These are phyloP conservation scores for Bimastos eiseni DNA, from an alignment of 2,888 invertebrate genomes.

Conservation along the genomic window DNA sequence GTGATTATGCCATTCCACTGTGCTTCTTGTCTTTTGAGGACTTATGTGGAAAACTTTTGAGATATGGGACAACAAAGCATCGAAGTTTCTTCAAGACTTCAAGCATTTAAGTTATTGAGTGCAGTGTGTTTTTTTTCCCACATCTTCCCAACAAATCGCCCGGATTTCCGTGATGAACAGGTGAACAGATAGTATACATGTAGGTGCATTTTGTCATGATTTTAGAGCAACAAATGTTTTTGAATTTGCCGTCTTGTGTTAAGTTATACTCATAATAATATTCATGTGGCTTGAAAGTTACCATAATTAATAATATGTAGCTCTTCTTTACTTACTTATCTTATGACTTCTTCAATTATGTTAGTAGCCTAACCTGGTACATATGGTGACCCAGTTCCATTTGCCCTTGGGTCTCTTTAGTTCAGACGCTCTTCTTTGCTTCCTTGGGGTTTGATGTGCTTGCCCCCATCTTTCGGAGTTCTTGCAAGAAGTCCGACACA, in stretches of 20 bases:
- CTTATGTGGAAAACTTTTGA: background rate
- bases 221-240: too few species aligned
- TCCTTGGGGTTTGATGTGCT: background rate
- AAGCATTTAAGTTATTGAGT: background rate
- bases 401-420: background rate
- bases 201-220: too few species aligned
- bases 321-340: too few species aligned
- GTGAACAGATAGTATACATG: background rate
- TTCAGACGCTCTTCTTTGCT: background rate
- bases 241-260: too few species aligned
- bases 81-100: background rate
- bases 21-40: background rate
- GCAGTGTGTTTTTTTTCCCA: background rate
- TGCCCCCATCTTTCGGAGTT: background rate
- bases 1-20: background rate
- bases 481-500: background rate
- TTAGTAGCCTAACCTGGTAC: too few species aligned
- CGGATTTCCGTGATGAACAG: background rate
- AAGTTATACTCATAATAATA: too few species aligned
- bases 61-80: background rate
- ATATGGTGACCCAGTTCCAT: too few species aligned
- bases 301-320: too few species aligned
- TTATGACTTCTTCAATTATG: too few species aligned
- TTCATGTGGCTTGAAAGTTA: too few species aligned
- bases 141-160: background rate